phyloP scores from a whole-genome alignment of 2,888 invertebrate genomes.

The Hydraecia micacea region DNA sequence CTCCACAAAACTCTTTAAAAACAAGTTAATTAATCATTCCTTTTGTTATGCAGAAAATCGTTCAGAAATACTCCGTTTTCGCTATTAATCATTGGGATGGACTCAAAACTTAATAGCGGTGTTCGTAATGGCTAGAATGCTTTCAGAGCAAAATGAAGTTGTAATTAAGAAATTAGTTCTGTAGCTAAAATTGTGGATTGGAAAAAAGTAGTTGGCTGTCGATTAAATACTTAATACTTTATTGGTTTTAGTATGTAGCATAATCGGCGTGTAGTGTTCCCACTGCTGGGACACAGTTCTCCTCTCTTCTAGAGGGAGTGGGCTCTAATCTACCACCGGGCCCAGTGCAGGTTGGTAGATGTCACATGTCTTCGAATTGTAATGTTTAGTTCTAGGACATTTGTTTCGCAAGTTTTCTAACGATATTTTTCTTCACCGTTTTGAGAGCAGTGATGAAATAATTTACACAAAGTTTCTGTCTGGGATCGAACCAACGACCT shows the following conservation, averaged over 20 bases:
- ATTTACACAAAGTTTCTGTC: neutral
- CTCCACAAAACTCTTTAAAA: conserved; percentile 44
- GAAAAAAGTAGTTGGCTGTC: neutral
- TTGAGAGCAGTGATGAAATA: neutral
- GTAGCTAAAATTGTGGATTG: neutral
- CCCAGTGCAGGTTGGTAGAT: too few species aligned
- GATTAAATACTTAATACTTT: neutral
- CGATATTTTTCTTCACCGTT: neutral
- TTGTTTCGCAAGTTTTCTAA: too few species aligned
- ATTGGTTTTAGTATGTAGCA: neutral
- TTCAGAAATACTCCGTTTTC: conserved; percentile 53
- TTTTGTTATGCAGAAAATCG: conserved; percentile 50
- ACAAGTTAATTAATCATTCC: conserved; percentile 61
- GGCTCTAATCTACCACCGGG: too few species aligned
- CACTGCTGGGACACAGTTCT: too few species aligned
- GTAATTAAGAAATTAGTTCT: conserved; percentile 34
- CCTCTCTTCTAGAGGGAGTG: neutral
- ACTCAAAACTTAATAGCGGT: conserved; percentile 57
- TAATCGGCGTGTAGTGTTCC: too few species aligned
- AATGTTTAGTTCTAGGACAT: too few species aligned
- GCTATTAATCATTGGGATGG: conserved; percentile 53
- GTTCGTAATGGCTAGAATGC: conserved; percentile 39
- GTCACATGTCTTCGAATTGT: too few species aligned
- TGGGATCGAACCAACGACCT: too few species aligned
- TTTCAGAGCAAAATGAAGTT: conserved; percentile 31